phyloP scores from a whole-genome alignment of 53 echinoderm and acorn worm genomes.

The Crossaster papposus region DNA sequence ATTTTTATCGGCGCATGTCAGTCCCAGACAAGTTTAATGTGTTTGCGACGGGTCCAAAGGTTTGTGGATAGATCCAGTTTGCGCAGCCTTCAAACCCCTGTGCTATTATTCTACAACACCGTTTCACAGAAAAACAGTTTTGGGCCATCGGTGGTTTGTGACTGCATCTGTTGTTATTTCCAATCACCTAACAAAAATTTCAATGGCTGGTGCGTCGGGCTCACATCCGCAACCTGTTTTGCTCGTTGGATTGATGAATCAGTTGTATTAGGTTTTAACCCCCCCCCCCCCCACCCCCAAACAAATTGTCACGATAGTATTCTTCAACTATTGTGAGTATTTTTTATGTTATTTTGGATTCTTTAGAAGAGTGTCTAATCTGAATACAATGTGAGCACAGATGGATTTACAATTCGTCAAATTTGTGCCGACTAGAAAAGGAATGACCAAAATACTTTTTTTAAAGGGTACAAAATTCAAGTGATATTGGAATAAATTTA shows the following conservation, averaged over 20 bases:
- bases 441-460: not conserved
- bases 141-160: not conserved
- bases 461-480: not conserved
- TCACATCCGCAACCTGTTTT: not conserved
- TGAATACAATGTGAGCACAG: constrained; percentile 11
- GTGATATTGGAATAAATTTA: not conserved
- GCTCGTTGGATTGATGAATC: not conserved
- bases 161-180: not conserved
- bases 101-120: not conserved
- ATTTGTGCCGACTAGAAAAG: not conserved
- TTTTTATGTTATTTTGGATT: not conserved
- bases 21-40: constrained; percentile 20
- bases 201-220: not conserved
- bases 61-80: constrained; percentile 24
- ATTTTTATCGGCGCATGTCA: not conserved
- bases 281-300: not conserved
- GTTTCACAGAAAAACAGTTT: constrained; percentile 22
- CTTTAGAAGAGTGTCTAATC: not conserved
- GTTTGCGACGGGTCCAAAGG: constrained; percentile 49
- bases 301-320: not conserved
- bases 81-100: not conserved
- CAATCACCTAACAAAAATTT: not conserved
- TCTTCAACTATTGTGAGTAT: not conserved
- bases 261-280: not conserved
- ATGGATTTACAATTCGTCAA: not conserved